Conservation (phyloP, 2,888 invertebrate species). For the Yponomeuta malinellus region DNA sequence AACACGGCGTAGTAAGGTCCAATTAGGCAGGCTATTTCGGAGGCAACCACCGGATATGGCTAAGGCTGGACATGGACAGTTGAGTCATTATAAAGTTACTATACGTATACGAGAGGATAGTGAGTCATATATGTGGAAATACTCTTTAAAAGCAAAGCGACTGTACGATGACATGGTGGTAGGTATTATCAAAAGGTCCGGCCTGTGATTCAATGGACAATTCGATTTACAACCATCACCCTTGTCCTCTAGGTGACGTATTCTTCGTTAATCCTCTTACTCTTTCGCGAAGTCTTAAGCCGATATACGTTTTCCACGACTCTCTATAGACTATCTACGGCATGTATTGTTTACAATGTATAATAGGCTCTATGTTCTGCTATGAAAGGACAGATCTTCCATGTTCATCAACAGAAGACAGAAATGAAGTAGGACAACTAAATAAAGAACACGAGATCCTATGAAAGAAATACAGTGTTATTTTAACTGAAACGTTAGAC, state of each 20-base stretch:
- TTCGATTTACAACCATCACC: too few species aligned
- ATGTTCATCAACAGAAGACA: neutral
- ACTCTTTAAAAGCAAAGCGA: neutral
- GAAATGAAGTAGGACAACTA: neutral
- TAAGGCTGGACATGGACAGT: slow-evolving; percentile 8
- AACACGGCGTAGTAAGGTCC: slow-evolving; percentile 3
- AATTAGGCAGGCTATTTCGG: neutral
- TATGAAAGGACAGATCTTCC: too few species aligned
- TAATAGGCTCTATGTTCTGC: too few species aligned
- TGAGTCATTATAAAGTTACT: slow-evolving; percentile 8
- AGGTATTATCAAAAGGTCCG: too few species aligned
- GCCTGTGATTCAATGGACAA: too few species aligned
- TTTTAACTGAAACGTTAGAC: neutral
- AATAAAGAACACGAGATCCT: neutral
- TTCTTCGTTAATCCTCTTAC: too few species aligned
- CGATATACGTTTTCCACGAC: too few species aligned
- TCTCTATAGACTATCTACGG: too few species aligned
- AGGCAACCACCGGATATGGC: slow-evolving; percentile 1
- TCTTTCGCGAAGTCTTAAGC: too few species aligned
- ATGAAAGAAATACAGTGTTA: neutral
- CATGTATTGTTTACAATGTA: too few species aligned
- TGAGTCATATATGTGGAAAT: neutral
- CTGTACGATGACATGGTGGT: too few species aligned
- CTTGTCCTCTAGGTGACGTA: too few species aligned
- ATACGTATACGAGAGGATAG: neutral